Percentiles rank a stretch among this genome's conserved stretches.
These are phyloP conservation scores for Elysia crispata DNA, from an alignment of 2,888 invertebrate species.

Conservation along the genomic window DNA sequence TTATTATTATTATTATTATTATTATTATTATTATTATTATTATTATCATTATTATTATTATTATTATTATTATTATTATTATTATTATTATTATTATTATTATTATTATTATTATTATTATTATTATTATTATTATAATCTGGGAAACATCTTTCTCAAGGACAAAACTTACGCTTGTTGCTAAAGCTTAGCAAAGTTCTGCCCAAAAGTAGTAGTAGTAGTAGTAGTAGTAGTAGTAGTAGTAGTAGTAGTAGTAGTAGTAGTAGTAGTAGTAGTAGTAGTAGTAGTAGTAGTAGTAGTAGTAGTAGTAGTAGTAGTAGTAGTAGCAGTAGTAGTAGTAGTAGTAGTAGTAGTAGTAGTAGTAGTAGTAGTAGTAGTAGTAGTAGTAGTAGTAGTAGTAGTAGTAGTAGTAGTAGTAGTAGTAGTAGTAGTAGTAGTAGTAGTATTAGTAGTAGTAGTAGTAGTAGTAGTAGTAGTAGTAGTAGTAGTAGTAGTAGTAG, in stretches of 20 bases:
- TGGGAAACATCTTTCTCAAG: too few species aligned
- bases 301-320: conserved; percentile 9
- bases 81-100: too few species aligned
- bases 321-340: conserved; percentile 3
- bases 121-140: too few species aligned
- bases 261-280: conserved; percentile 9
- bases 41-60: too few species aligned
- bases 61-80: too few species aligned
- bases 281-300: background rate
- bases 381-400: conserved; percentile 15
- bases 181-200: too few species aligned
- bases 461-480: background rate
- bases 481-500: background rate
- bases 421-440: too few species aligned
- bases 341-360: conserved; percentile 2
- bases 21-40: too few species aligned
- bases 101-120: too few species aligned
- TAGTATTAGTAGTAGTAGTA: too few species aligned
- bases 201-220: conserved; percentile 13
- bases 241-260: conserved; percentile 6
- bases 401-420: background rate
- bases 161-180: too few species aligned
- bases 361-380: conserved; percentile 3
- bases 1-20: too few species aligned
- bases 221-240: conserved; percentile 1